These are phyloP conservation scores for Podargus strigoides DNA, from an alignment of 2,797 vertebrate genomes.

Conservation along the genomic window DNA sequence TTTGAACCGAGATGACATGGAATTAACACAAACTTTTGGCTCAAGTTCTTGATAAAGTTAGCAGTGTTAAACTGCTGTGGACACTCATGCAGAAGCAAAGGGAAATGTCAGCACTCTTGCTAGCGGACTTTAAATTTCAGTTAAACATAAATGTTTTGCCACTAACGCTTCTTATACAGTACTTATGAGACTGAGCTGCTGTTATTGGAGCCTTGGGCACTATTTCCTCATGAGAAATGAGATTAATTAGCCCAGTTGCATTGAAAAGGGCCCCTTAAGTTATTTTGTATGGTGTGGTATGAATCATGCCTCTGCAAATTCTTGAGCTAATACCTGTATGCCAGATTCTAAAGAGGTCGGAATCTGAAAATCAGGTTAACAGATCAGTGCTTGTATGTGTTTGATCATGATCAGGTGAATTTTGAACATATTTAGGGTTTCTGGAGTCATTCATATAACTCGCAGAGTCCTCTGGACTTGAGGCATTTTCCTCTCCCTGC, in stretches of 20 bases:
- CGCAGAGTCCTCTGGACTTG: not conserved
- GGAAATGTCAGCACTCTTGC: accelerated
- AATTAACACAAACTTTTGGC: not conserved
- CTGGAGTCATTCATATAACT: accelerated
- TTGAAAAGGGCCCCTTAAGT: not conserved
- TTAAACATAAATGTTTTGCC: not conserved
- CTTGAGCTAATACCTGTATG: not conserved
- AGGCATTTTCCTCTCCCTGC: not conserved
- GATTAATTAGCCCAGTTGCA: not conserved
- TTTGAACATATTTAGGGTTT: not conserved
- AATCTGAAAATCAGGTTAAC: not conserved
- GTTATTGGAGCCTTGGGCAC: not conserved
- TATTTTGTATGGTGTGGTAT: not conserved
- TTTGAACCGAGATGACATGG: not conserved
- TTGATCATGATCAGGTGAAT: not conserved
- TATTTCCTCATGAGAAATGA: not conserved
- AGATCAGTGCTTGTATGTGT: not conserved
- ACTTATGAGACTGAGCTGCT: not conserved
- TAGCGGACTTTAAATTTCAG: not conserved
- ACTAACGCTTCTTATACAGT: not conserved
- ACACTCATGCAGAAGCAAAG: accelerated
- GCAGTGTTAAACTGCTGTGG: not conserved
- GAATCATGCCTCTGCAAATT: not conserved
- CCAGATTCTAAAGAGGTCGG: not conserved
- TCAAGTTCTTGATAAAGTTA: not conserved